A percentile compares a stretch with the other conserved stretches of the same genome.
phyloP scores from a whole-genome alignment of 2,888 invertebrate genomes.

The Mythimna loreyi region DNA sequence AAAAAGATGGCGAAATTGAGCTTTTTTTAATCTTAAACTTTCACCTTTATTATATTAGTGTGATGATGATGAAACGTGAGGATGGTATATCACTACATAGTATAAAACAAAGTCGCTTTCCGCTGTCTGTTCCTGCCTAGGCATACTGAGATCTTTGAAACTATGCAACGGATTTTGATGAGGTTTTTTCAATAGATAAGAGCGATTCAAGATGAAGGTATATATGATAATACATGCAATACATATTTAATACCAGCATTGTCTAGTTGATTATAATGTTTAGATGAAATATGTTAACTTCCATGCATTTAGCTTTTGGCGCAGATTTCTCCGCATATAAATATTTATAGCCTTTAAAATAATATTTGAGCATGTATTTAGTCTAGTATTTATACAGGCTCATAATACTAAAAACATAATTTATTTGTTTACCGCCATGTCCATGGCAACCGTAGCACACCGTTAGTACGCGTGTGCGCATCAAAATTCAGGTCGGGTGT shows the following conservation, averaged over 20 bases:
- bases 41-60: background rate
- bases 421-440: conserved; percentile 62
- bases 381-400: conserved; percentile 26
- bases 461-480: conserved; percentile 70
- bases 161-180: too few relatives aligned
- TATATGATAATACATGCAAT: too few relatives aligned
- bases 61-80: background rate
- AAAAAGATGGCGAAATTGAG: too few relatives aligned
- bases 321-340: conserved; percentile 23
- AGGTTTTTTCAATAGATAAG: too few relatives aligned
- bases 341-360: conserved; percentile 24
- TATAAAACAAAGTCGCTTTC: too few relatives aligned
- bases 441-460: conserved; percentile 62
- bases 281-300: background rate
- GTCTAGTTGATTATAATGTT: background rate
- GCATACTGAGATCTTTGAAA: too few relatives aligned
- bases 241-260: too few relatives aligned
- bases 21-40: too few relatives aligned
- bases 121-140: too few relatives aligned
- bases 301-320: background rate
- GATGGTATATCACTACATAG: too few relatives aligned
- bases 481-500: conserved; percentile 79
- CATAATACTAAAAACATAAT: conserved; percentile 47
- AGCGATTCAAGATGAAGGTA: too few relatives aligned
- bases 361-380: conserved; percentile 35